Evolutionary conservation across 1,140 invertebrate genomes (phyloP), one percentile per base, ranked within the genome.

Genomic region (Patella vulgata): DNA sequence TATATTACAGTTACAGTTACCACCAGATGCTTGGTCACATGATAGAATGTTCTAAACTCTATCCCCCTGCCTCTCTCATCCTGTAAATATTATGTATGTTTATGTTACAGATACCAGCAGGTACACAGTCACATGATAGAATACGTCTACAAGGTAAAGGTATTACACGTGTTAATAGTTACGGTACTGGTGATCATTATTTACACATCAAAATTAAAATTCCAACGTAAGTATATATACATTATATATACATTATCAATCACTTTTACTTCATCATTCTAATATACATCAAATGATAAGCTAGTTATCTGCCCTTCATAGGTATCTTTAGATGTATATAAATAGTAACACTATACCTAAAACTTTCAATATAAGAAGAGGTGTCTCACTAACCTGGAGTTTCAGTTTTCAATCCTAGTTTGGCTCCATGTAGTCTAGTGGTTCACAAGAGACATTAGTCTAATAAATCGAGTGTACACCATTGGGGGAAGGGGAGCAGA

Each of bases 181-280:
- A 91, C 68, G 96, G 96, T 1, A 89, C 93, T 75, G 98, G 98
- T 0, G 97, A 99, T 85, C 98, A 99, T 85, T 99, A 98, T 81
- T 89, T 99, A 11, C 91, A 95, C 75, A 87, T 99, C 9, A 98
- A 96, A 86, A 93, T 99, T 70, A 88, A 88, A 73, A 79, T 88
- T 44, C 88, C 88, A 25, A 77, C 75, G 87, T 88, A 80, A 77
- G 81, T 74, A 48, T 54, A 25, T n/a, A 17, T 46, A 19, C 5
- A 25, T n/a, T 25, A 3, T n/a, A 28, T 25, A 17, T n/a, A n/a
- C n/a, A n/a, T n/a, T n/a, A n/a, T n/a, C n/a, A n/a, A n/a, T n/a
- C n/a, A n/a, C n/a, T n/a, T n/a, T n/a, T n/a, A n/a, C n/a, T n/a
- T n/a, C n/a, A n/a, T n/a, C n/a, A n/a, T n/a, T n/a, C n/a, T n/a